phyloP scores from a whole-genome alignment of 2,888 invertebrate species.

The Dynastes maya region DNA sequence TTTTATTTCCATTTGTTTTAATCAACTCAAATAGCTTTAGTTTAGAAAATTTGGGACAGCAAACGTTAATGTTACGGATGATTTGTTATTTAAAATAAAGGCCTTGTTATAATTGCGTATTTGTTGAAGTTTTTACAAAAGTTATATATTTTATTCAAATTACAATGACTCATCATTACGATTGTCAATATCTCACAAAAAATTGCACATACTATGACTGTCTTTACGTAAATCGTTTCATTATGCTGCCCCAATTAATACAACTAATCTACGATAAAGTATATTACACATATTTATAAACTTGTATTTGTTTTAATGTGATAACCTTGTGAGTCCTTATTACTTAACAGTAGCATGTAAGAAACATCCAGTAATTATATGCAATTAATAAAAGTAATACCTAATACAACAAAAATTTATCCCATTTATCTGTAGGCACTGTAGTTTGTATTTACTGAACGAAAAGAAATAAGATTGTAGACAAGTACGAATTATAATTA shows the following conservation, averaged over 20 bases:
- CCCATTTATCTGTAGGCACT: conserved; percentile 24
- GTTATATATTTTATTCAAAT: conserved; percentile 16
- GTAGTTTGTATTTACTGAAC: conserved; percentile 14
- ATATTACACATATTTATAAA: conserved; percentile 21
- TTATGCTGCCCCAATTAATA: conserved; percentile 25
- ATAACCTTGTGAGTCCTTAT: conserved; percentile 42
- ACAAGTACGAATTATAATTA: conserved; percentile 14
- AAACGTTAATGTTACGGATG: conserved; percentile 1
- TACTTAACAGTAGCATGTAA: conserved; percentile 30
- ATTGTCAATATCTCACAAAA: not conserved
- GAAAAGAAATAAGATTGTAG: conserved; percentile 21
- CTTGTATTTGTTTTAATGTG: conserved; percentile 43
- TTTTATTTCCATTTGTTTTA: conserved; percentile 32
- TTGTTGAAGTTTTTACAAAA: conserved; percentile 28
- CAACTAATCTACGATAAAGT: conserved; percentile 11
- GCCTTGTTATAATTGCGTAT: conserved; percentile 15
- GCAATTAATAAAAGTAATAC: conserved; percentile 19
- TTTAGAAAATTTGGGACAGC: conserved; percentile 26
- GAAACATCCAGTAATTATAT: conserved; percentile 21
- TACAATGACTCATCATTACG: not conserved
- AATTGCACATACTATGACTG: conserved; percentile 15
- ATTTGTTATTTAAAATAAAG: conserved; percentile 11
- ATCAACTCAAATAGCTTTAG: conserved; percentile 12
- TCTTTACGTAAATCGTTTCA: not conserved
- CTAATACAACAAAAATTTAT: conserved; percentile 15